Base-by-base conservation (phyloP, 2,888 invertebrate species). In the Dioctria linearis region DNA sequence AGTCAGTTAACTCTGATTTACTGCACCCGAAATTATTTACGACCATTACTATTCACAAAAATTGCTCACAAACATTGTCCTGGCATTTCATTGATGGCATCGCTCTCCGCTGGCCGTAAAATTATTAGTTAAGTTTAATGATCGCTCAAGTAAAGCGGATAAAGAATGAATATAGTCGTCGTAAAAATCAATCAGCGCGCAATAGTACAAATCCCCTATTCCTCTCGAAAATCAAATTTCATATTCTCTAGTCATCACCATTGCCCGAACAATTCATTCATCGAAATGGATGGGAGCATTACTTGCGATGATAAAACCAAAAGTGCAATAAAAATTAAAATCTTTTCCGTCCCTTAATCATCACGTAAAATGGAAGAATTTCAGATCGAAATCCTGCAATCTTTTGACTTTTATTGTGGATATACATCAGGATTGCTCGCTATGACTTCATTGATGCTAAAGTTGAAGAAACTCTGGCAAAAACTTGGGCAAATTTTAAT, bases 291-390 rank as follows among this genome's bases (percentile, higher is more conserved):
- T 25, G 25, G 49, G 49, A 9, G 49, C 5, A 46, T 46, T 46
- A 46, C 49, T 46, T 5, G 49, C 49, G 49, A 46, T 46, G 49
- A 46, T 46, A 46, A 46, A 46, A 46, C 49, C 6, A 46, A 46
- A 25, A 25, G 25, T 46, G 49, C 49, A 46, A 46, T 46, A 46
- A 46, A 46, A 5, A 46, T 82, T 82, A 82, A 82, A 82, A 82
- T 82, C 82, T 82, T 80, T 49, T 78, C 51, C 57, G 78, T 66
- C 78, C 78, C 80, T 80, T 80, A 82, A 82, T 82, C 82, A 82
- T 80, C 82, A 82, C 82, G 82, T 66, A 78, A 78, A 78, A 54
- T 11, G 59, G 25, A 75, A 42, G 42, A 59, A 51, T 25, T n/a
- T n/a, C 75, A 42, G 75, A 46, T 42, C 57, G 37, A 25, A 39